A percentile compares a stretch with the other conserved stretches of the same genome.
Conservation (phyloP, 2,113 vertebrate species). For the zebrafish (Danio rerio) region GRCz12tu NC_133187.1:24637001-24637500, state of each 20-base stretch:
- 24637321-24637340: neutral
- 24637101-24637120: constrained; percentile 14
- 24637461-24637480: constrained; percentile 53
- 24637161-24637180: constrained; percentile 21
- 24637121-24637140: constrained; percentile 47
- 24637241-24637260: neutral
- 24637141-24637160: neutral
- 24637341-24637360: neutral
- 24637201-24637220: neutral
- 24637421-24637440: constrained; percentile 56
- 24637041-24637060: neutral
- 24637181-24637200: constrained; percentile 27
- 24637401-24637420: constrained; percentile 52
- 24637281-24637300: neutral
- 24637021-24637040: neutral
- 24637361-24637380: constrained; percentile 2
- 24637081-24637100: neutral
- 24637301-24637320: neutral
- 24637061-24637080: no score
- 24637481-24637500: constrained; percentile 54
- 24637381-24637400: constrained; percentile 38
- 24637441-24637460: constrained; percentile 68
- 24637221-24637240: neutral
- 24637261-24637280: neutral
- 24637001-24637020: neutral